Base-by-base conservation (phyloP, 2,797 vertebrate species). In the Brachyrhaphis roseni region DNA sequence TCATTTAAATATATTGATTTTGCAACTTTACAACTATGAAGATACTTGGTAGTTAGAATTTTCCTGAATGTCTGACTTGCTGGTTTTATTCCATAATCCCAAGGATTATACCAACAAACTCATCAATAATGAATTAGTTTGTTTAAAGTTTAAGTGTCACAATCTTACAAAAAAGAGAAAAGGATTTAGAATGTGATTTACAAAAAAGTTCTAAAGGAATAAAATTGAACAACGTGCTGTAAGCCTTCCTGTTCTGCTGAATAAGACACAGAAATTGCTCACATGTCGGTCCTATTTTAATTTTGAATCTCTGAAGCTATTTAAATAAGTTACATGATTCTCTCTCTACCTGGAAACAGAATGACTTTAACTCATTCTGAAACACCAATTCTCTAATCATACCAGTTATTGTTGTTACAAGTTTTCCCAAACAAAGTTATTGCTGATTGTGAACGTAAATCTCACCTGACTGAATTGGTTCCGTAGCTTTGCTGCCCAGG, bases 1-100 rank as follows among this genome's bases (percentile, higher is more conserved):
- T 49, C 74, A 57, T 83, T 80, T 28, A 12, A 76, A 83, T 82
- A 77, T 41, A 59, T 28, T 59, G 57, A 7, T 47, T 73, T 49
- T 76, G 74, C 36, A 41, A 11, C 5, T 23, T 68, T 39, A 6
- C 20, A 18, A 68, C 11, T 1, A 23, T 20, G 36, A 5, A 28
- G 55, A 57, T 28, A n/a, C 1, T 57, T 57, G 55, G n/a, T 28
- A 13, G n/a, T 57, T 57, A 5, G 55, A n/a, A 36, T 20, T 64
- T 64, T 64, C 34, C 28, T 64, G 8, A 64, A 64, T 8, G 31
- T 64, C 59, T 64, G 31, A 64, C 62, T 36, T 64, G 62, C 55
- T 28, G 55, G 16, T 36, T 34, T 26, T 64, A 2, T 31, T 31
- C 57, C 55, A 57, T 13, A 28, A 57, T 53, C 23, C 51, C n/a